phyloP scores from a whole-genome alignment of 2,888 invertebrate species.

The Unio pictorum region DNA sequence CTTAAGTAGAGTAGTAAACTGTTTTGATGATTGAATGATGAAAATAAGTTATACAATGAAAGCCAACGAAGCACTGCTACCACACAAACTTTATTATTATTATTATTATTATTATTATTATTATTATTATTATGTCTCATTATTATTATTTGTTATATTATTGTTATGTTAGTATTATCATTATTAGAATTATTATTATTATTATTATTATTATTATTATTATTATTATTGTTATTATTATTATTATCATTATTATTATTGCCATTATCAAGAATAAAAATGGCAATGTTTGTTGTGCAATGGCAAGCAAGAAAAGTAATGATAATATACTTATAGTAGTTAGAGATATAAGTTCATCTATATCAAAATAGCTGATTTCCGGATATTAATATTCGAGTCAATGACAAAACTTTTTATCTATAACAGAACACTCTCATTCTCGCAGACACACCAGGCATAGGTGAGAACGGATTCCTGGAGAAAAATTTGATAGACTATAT shows the following conservation, averaged over 20 bases:
- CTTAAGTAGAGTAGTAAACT: too few species aligned
- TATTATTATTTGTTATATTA: background rate
- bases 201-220: background rate
- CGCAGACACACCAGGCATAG: slow-evolving; percentile 66
- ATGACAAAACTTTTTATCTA: background rate
- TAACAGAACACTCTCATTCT: slow-evolving; percentile 61
- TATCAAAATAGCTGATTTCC: too few species aligned
- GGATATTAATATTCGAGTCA: too few species aligned
- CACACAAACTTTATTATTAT: too few species aligned
- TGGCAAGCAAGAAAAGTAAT: background rate
- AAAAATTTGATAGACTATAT: slow-evolving; percentile 54
- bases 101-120: too few species aligned
- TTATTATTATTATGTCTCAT: slow-evolving; percentile 4
- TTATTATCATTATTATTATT: slow-evolving; percentile 4
- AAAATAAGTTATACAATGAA: too few species aligned
- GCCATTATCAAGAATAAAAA: background rate
- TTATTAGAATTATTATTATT: slow-evolving; percentile 21
- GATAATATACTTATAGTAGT: background rate
- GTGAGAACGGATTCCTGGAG: slow-evolving; percentile 62
- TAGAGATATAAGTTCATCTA: too few species aligned
- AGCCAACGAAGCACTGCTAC: too few species aligned
- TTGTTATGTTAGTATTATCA: too few species aligned
- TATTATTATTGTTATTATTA: too few species aligned
- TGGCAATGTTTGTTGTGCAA: background rate
- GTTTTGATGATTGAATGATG: too few species aligned